A percentile compares a stretch with the other conserved stretches of the same genome.
phyloP scores from a whole-genome alignment of 2,113 vertebrate genomes.

The Gavia stellata region DNA sequence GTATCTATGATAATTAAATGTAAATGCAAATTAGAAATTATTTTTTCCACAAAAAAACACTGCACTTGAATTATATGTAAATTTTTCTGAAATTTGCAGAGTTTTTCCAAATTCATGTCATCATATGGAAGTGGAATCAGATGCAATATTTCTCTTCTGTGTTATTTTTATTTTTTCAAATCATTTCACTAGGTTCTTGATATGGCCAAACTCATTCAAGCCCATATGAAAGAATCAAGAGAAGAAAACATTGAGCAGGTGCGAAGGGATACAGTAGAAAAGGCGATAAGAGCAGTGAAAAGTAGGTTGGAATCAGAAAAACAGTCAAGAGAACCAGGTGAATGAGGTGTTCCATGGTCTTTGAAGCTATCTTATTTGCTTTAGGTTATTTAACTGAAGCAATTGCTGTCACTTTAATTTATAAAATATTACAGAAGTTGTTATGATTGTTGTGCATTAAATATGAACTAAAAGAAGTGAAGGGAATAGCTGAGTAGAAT shows the following conservation, averaged over 20 bases:
- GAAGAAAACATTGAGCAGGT: conserved; percentile 62
- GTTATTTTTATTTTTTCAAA: not conserved
- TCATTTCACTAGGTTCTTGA: conserved; percentile 77
- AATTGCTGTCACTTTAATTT: not conserved
- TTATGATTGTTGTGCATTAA: not conserved
- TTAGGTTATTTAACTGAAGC: not conserved
- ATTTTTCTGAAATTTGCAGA: not conserved
- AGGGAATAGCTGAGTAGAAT: not conserved
- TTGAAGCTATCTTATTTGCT: not conserved
- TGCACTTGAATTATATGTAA: not conserved
- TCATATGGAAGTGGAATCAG: not conserved
- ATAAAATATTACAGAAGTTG: not conserved
- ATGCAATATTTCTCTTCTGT: not conserved
- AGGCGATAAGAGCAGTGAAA: conserved; percentile 73
- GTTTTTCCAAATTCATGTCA: not conserved
- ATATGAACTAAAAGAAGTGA: not conserved
- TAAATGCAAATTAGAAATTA: not conserved
- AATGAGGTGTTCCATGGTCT: not conserved
- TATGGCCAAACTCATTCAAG: conserved; percentile 67
- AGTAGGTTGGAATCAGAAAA: conserved; percentile 38
- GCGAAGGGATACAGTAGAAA: conserved; percentile 58
- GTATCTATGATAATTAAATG: not conserved
- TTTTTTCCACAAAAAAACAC: not conserved
- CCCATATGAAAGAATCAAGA: conserved; percentile 47
- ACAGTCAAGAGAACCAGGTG: conserved; percentile 62